Conservation (phyloP, 2,797 vertebrate genomes). For the Danio albolineatus region DNA sequence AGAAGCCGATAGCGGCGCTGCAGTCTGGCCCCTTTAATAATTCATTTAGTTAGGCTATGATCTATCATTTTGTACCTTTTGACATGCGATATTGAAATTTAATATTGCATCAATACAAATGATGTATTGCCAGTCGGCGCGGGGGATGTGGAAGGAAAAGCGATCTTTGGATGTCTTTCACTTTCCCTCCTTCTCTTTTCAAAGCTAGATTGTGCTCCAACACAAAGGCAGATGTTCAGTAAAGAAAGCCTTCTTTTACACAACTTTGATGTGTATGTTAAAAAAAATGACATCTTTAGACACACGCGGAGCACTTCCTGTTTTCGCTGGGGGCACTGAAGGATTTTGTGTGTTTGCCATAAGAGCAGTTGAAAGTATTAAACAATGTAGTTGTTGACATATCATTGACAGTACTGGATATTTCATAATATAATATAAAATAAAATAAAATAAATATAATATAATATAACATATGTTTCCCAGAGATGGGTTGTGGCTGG, state of each 20-base stretch:
- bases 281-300: constrained; percentile 80
- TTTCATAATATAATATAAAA: too few relatives aligned
- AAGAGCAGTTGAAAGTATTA: constrained; percentile 39
- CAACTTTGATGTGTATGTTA: constrained; percentile 80
- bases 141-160: constrained; percentile 77
- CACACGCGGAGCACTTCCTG: constrained; percentile 68
- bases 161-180: constrained; percentile 74
- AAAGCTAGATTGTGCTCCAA: constrained; percentile 75
- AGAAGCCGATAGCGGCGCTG: constrained; percentile 78
- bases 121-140: constrained; percentile 80
- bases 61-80: constrained; percentile 90
- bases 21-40: constrained; percentile 83
- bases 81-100: constrained; percentile 88
- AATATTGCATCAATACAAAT: constrained; percentile 88
- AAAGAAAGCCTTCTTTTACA: constrained; percentile 70
- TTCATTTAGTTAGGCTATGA: constrained; percentile 86
- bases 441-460: too few relatives aligned
- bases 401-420: too few relatives aligned
- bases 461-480: too few relatives aligned
- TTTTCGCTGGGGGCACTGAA: constrained; percentile 51
- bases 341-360: constrained; percentile 34
- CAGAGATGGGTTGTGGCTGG: too few relatives aligned
- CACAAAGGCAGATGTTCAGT: constrained; percentile 71
- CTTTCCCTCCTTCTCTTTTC: constrained; percentile 58
- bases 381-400: too few relatives aligned